These are phyloP conservation scores for Pseudomyrmex flavicornis DNA, from an alignment of 1,140 invertebrate species.

Conservation along the genomic window DNA sequence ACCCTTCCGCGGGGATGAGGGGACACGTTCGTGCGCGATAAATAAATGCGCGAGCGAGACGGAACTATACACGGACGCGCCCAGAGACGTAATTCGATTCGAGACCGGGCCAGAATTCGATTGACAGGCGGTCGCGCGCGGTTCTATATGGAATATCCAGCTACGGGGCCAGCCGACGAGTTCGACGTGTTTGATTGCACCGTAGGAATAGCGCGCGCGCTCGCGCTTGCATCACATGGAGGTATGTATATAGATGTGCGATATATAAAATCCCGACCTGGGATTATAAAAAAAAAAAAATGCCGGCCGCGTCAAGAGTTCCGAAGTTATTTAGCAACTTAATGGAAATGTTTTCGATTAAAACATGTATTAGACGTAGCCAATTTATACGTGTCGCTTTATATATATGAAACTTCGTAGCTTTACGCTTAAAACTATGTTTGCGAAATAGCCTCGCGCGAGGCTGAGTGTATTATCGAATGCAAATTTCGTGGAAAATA, in stretches of 20 bases:
- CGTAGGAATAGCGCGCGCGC: background rate
- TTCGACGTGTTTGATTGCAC: constrained; percentile 55
- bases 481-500: constrained; percentile 28
- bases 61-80: constrained; percentile 9
- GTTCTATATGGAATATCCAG: constrained; percentile 61
- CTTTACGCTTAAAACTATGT: constrained; percentile 6
- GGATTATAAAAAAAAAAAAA: constrained; percentile 42
- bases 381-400: constrained; percentile 44
- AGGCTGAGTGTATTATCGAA: constrained; percentile 26
- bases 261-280: background rate
- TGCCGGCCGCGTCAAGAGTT: background rate
- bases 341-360: constrained; percentile 19
- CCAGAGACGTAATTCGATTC: constrained; percentile 63
- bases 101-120: constrained; percentile 57
- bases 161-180: constrained; percentile 44
- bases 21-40: constrained; percentile 10
- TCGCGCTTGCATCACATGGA: background rate
- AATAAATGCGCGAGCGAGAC: constrained; percentile 63
- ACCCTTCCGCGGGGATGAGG: background rate
- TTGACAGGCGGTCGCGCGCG: constrained; percentile 54
- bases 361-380: constrained; percentile 43
- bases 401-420: constrained; percentile 19
- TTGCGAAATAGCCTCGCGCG: constrained; percentile 30
- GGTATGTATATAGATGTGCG: too few species aligned
- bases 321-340: constrained; percentile 35